Conservation (phyloP, 64 coral and sea anemone genomes). For the Catalaphyllia jardinei region DNA sequence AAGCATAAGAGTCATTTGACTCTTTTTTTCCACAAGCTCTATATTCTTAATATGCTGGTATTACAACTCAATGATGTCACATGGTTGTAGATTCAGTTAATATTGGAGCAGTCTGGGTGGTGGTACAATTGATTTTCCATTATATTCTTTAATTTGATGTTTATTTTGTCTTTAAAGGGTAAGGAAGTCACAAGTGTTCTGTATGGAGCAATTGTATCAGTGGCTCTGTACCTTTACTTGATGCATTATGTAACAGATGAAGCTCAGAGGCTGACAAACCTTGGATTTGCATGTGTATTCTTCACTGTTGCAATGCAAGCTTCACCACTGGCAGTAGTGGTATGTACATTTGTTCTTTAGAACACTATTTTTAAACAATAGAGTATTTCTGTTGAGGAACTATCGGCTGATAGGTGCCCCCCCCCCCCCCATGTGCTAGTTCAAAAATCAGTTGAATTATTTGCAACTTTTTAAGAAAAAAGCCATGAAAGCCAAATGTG, state of each 20-base stretch:
- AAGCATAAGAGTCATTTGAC: no score
- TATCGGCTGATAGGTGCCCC: no score
- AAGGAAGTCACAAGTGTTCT: slow-evolving; percentile 24
- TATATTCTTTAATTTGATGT: neutral
- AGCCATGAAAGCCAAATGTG: no score
- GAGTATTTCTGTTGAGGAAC: no score
- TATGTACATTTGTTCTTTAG: slow-evolving; percentile 13
- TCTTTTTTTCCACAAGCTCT: no score
- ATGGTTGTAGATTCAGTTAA: no score
- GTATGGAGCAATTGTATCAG: slow-evolving; percentile 21
- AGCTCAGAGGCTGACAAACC: slow-evolving; percentile 21
- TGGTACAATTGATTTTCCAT: neutral
- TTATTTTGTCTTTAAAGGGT: slow-evolving; percentile 12
- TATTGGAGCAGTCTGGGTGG: neutral
- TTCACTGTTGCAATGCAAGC: slow-evolving; percentile 80
- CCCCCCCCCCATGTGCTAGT: no score
- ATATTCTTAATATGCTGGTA: no score
- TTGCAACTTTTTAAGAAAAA: no score
- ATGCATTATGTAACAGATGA: slow-evolving; percentile 26
- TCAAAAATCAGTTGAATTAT: no score
- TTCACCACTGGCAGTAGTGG: slow-evolving; percentile 77
- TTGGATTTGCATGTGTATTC: slow-evolving; percentile 69
- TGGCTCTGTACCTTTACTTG: slow-evolving; percentile 59
- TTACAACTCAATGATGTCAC: no score
- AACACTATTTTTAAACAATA: no score